Evolutionary conservation across 2,797 vertebrate genomes (phyloP).

Genomic region (Centroberyx gerrardi): DNA sequence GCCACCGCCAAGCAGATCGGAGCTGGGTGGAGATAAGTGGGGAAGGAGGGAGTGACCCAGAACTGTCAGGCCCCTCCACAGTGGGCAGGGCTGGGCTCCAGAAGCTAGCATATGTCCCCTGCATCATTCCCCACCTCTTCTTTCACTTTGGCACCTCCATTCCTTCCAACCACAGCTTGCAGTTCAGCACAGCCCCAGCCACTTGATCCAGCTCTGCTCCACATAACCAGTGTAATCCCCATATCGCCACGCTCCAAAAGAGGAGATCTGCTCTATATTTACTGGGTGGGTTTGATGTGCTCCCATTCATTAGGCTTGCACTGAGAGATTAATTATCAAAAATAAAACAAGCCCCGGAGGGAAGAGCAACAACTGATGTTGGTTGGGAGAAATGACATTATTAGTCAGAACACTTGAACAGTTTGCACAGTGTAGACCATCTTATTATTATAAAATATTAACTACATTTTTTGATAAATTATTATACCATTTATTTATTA

Average conservation of each 20-base stretch:
- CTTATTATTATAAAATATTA: constrained; percentile 56
- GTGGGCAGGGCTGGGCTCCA: constrained; percentile 81
- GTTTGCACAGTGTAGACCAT: constrained; percentile 44
- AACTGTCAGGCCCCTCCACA: constrained; percentile 87
- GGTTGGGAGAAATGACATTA: constrained; percentile 62
- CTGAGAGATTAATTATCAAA: constrained; percentile 84
- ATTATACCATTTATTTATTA: constrained; percentile 25
- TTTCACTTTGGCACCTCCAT: constrained; percentile 82
- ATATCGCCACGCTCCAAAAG: constrained; percentile 82
- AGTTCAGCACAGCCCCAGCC: constrained; percentile 75
- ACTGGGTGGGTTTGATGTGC: constrained; percentile 84
- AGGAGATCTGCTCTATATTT: constrained; percentile 86
- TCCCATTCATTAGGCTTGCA: constrained; percentile 82
- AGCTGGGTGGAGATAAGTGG: constrained; percentile 80
- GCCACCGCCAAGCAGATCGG: constrained; percentile 73
- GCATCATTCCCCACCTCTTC: constrained; percentile 77
- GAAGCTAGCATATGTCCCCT: constrained; percentile 80
- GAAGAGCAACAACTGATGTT: constrained; percentile 72
- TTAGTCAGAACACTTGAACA: constrained; percentile 44
- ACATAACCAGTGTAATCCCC: constrained; percentile 86
- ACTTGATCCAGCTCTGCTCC: constrained; percentile 85
- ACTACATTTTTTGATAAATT: constrained; percentile 45
- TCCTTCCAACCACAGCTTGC: constrained; percentile 75
- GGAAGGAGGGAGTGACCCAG: constrained; percentile 84
- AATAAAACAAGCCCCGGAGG: constrained; percentile 77